phyloP scores from a whole-genome alignment of 64 coral and sea anemone genomes.

The Montipora cactus region DNA sequence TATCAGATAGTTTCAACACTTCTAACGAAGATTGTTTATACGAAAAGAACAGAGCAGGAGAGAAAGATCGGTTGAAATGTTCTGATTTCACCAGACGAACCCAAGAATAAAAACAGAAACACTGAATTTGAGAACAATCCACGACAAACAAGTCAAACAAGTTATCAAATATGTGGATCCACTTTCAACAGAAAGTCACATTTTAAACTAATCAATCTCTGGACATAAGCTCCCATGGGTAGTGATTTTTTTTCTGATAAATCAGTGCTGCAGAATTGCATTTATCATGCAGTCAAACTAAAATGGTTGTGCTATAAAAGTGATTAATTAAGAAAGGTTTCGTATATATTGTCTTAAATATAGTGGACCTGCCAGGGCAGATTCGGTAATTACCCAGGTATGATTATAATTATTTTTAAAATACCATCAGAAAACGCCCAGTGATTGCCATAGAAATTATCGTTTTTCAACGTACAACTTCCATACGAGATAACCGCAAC shows the following conservation, averaged over 20 bases:
- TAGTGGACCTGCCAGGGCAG: background rate
- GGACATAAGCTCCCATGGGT: background rate
- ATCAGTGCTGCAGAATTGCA: background rate
- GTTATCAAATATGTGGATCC: background rate
- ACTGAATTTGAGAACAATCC: background rate
- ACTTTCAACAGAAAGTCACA: background rate
- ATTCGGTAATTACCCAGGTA: no score
- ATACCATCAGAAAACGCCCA: no score
- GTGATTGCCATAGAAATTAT: no score
- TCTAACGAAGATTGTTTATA: background rate
- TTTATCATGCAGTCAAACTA: background rate
- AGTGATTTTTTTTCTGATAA: constrained; percentile 32
- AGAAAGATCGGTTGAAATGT: background rate
- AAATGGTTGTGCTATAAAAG: constrained; percentile 3
- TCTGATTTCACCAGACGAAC: background rate
- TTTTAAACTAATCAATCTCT: constrained; percentile 28
- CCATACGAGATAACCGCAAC: no score
- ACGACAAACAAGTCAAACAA: background rate
- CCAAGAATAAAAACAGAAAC: background rate
- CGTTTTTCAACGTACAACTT: background rate
- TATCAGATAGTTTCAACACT: background rate
- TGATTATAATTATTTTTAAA: background rate
- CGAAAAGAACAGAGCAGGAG: background rate
- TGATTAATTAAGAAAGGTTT: background rate
- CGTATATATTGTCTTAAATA: no score